Percentiles rank a stretch among this genome's conserved stretches.
These are phyloP conservation scores for Xestia rhomboidea DNA, from an alignment of 2,888 invertebrate genomes.

Conservation along the genomic window DNA sequence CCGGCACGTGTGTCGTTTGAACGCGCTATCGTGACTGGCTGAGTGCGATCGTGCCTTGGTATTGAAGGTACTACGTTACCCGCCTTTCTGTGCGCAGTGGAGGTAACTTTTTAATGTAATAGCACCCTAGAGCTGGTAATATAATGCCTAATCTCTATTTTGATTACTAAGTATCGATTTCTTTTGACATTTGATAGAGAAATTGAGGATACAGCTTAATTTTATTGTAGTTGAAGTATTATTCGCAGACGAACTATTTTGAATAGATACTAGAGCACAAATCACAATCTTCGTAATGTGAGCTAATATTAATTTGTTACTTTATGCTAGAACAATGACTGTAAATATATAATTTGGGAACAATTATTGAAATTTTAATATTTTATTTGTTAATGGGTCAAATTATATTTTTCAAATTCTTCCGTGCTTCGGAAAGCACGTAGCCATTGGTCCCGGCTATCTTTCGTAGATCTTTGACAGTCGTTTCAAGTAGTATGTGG, in stretches of 20 bases:
- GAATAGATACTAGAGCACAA: too few relatives aligned
- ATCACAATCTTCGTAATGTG: too few relatives aligned
- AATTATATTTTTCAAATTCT: too few relatives aligned
- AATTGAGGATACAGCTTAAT: slow-evolving; percentile 6
- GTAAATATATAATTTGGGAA: too few relatives aligned
- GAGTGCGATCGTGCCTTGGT: slow-evolving; percentile 53
- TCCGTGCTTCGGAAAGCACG: too few relatives aligned
- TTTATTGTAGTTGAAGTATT: not conserved
- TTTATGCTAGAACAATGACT: too few relatives aligned
- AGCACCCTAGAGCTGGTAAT: slow-evolving; percentile 57
- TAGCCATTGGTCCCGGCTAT: too few relatives aligned
- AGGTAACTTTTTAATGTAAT: slow-evolving; percentile 63
- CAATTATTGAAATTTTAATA: too few relatives aligned
- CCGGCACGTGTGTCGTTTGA: slow-evolving; percentile 57
- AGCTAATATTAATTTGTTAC: too few relatives aligned
- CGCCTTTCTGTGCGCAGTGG: slow-evolving; percentile 56
- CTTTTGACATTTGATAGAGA: slow-evolving; percentile 64
- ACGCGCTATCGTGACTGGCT: slow-evolving; percentile 58
- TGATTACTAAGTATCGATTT: slow-evolving; percentile 35
- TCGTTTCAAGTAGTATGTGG: too few relatives aligned
- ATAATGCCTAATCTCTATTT: slow-evolving; percentile 46
- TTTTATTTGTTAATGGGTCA: too few relatives aligned
- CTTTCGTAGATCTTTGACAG: too few relatives aligned
- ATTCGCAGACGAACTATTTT: not conserved
- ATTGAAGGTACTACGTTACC: slow-evolving; percentile 60